Evolutionary conservation across 2,113 vertebrate genomes (phyloP), one percentile per base, ranked within the genome.

Genomic region (Corythornis cristatus): DNA sequence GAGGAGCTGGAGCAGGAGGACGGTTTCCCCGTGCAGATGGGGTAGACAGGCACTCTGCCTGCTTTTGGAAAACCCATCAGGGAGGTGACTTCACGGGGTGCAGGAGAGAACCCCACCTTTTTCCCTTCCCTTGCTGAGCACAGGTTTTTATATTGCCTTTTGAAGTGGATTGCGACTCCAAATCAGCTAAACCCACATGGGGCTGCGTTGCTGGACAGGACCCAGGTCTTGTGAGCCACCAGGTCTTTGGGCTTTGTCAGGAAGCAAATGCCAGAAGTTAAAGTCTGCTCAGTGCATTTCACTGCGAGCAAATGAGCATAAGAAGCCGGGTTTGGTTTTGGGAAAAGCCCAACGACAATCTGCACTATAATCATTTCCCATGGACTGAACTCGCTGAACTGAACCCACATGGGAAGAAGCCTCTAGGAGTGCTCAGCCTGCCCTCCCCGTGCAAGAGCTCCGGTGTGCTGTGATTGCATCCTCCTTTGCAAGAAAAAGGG

Each of bases 321-420:
- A 94, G 84, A 5, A 92, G 60, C 60, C 54, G 9, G 81, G 60
- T 43, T 85, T 54, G 78, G 40, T 31, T 19, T 17, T 8, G 71
- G 66, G 64, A 6, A 43, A 68, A 71, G 28, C 28, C 35, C 58
- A 7, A 58, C 10, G 23, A 43, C n/a, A 8, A 20, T 20, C 68
- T 29, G 37, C 20, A 0, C 40, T 33, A 2, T 12, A 3, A 23
- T 8, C 4, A 2, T 7, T 70, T 78, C 61, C 87, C 37, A 1
- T 4, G 85, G 73, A 82, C 22, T 11, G 91, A 79, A 45, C 35
- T 42, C 8, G 17, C 51, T 83, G 94, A 91, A 8, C 60, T 6
- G 60, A 77, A 21, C 57, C 60, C 23, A 0, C 3, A 8, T 2
- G 22, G 62, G 81, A 92, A 76, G 84, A 75, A 96, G 72, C 76